Base-by-base conservation (phyloP, 2,113 vertebrate genomes). In the Jacana jacana region DNA sequence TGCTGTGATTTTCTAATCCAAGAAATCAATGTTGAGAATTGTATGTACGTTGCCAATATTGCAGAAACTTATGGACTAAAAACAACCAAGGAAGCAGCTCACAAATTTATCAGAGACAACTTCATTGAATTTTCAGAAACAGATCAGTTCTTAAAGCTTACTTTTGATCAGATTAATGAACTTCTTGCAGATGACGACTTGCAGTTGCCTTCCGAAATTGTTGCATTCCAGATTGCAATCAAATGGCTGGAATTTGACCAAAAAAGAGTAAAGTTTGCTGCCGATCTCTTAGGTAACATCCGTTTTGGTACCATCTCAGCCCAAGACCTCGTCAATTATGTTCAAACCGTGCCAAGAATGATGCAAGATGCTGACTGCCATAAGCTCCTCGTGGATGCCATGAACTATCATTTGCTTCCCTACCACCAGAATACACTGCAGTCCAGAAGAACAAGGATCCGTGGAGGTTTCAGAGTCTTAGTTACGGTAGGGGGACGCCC, bases 41-140 rank as follows among this genome's bases (percentile, higher is more conserved):
- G 99, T 85, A 99, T 99, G 99, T 99, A 99, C 4, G 88, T 99
- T 63, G 99, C 98, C 88, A 99, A 99, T 94, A 99, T 99, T 46
- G 99, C 99, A 19, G 99, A 99, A 94, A 99, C 99, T 6, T 99
- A 99, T 0, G 97, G 98, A 96, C 98, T 99, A 39, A 99, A 99
- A 97, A 98, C 98, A 48, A 99, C 99, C 44, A 99, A 99, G 91
- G 98, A 98, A 73, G 98, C 99, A 0, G 97, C 99, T 1, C 99
- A 99, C 95, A 99, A 99, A 97, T 99, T 99, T 94, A 99, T 99
- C 97, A 97, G 98, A 88, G 99, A 99, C 95, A 99, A 99, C 97
- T 99, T 99, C 97, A 99, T 99, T 4, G 99, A 99, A 96, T 99
- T 99, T 97, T 99, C 99, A 58, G 99, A 99, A 97, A 99, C 99